Conservation (phyloP, 2,113 vertebrate genomes). For the Takifugu bimaculatus region DNA sequence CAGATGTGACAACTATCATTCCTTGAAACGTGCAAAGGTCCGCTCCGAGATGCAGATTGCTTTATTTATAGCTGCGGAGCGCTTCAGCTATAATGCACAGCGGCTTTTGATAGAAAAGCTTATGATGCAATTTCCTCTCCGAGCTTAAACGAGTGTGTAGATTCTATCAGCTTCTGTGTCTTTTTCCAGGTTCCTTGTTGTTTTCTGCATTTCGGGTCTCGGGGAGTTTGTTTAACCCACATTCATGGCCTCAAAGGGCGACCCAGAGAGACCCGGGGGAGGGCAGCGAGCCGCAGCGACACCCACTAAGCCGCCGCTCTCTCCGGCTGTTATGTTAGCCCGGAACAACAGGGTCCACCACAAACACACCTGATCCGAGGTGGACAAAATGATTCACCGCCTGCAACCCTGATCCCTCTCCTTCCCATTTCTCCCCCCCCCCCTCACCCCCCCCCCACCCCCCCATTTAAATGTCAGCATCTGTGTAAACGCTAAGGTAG, state of each 20-base stretch:
- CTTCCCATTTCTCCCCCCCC: conserved; percentile 47
- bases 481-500: conserved; percentile 62
- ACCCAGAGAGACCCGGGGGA: conserved; percentile 21
- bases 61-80: conserved; percentile 15
- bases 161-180: no score
- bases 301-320: conserved; percentile 15
- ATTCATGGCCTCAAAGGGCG: conserved; percentile 29
- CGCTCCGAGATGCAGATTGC: conserved; percentile 13
- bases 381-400: conserved; percentile 14
- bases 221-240: conserved; percentile 38
- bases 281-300: conserved; percentile 16
- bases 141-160: no score
- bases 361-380: conserved; percentile 14
- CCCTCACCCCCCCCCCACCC: conserved; percentile 34
- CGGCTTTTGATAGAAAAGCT: not conserved
- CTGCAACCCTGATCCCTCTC: conserved; percentile 41
- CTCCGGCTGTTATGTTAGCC: conserved; percentile 1
- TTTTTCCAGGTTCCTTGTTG: not conserved
- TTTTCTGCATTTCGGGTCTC: conserved; percentile 11
- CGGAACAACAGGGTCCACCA: conserved; percentile 11
- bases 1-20: conserved; percentile 38
- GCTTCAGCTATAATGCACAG: not conserved
- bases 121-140: no score
- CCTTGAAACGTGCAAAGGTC: conserved; percentile 44
- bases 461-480: conserved; percentile 55